Evolutionary conservation across 2,888 invertebrate genomes (phyloP), one percentile per base, ranked within the genome.

Genomic region (Escarpia spicata): DNA sequence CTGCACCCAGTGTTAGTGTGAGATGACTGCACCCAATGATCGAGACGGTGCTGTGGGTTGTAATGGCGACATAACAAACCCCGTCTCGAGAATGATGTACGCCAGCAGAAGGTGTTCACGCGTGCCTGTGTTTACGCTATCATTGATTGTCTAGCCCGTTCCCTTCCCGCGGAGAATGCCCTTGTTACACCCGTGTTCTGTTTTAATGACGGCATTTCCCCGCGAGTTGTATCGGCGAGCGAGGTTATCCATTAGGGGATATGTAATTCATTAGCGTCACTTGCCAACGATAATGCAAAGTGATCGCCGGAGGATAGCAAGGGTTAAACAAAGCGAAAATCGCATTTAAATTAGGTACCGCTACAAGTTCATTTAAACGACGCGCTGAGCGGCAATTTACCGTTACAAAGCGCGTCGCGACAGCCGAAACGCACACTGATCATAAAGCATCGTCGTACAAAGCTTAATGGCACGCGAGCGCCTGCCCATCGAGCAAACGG

Each of bases 231-330:
- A 75, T 4, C 19, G 2, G 75, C 75, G 75, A 75, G 75, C n/a
- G 75, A 6, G 75, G 75, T 75, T 75, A 75, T 75, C 75, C 75
- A 75, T 75, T 75, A 75, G 75, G 19, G 75, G 75, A 75, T 75
- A 75, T 75, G 75, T 75, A 75, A 75, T 75, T 75, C 75, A 75
- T 75, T 75, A 75, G 75, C 75, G 75, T 75, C 75, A 75, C 75
- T 75, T 26, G 75, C n/a, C 75, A 75, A n/a, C 75, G 75, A 75
- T 75, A 19, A 75, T 75, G 75, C 75, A 75, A 75, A 75, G 75
- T n/a, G 75, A 19, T 26, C 75, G 75, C 75, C 75, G 75, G 75
- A 26, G 75, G 75, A 6, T 26, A 75, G 26, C 75, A 15, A 26
- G 26, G 75, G 75, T 75, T 75, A 75, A 75, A 75, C 75, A 75